Evolutionary conservation across 35 echinoderm and acorn worm genomes (phyloP), one percentile per base, ranked within the genome.

Genomic region (Acanthaster planci): DNA sequence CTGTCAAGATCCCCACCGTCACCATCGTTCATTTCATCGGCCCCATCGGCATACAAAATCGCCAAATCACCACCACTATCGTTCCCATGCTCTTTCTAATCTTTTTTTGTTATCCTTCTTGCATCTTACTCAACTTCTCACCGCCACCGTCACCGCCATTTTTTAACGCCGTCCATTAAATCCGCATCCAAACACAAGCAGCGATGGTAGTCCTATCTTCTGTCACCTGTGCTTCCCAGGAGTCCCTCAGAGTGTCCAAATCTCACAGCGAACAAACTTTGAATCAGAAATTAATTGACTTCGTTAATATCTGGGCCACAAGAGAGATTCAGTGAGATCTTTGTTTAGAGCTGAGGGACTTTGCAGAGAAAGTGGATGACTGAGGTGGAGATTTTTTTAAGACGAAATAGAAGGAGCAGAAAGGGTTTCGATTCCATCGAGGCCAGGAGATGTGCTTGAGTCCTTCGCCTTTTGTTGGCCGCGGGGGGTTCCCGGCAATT

Each of bases 221-320:
- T 47, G 42, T 47, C 42, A 47, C 42, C 4, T 4, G 42, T 47
- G 4, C 4, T 4, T 47, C 4, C 4, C 42, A 6, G 42, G 42
- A 6, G 12, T 47, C 12, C 42, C 12, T 6, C 4, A 4, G 42
- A 47, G 42, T 6, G 42, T 47, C 42, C 42, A 47, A 47, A 6
- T 6, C 12, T 47, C 42, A 47, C 42, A 47, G 42, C 42, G 42
- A 47, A 12, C 42, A 47, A 47, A 47, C 42, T 47, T 6, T 6
- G 42, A 47, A 72, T 72, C 64, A 72, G 34, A 72, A 72, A 72
- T 72, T 26, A 72, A 29, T 26, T 72, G 64, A 10, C 14, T 7
- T 72, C 64, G 10, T 31, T 72, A 72, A 72, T 72, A 72, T 72
- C 64, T 72, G 64, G 64, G 29, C 34, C 64, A 72, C 64, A 72